Evolutionary conservation across 2,797 vertebrate species (phyloP), one percentile per base, ranked within the genome.

Genomic region (Dipus sagitta): DNA sequence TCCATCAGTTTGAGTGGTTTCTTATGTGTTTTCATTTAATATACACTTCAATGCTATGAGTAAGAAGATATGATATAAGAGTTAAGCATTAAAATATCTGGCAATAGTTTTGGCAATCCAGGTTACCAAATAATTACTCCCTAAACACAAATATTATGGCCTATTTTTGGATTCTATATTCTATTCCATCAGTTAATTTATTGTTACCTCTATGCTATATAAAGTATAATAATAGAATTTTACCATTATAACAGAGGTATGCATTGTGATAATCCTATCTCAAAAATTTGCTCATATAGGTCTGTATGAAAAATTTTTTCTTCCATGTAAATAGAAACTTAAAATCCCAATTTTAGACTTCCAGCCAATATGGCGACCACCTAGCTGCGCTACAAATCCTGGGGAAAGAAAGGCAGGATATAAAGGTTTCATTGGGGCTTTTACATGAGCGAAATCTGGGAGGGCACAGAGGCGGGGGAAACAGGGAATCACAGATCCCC

Each of bases 41-140:
- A 87, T 77, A 34, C 62, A 7, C 4, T 21, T 64, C 68, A 74
- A 60, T 64, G 2, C 20, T 20, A 8, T 32, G 72, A 32, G 14
- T 9, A 83, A 78, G 90, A 26, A 83, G 75, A 78, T 54, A 54
- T 54, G 54, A 83, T 34, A 90, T 32, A 10, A 92, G 90, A 84
- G 13, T 1, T 52, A 87, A 8, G 32, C 80, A 88, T 62, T n/a
- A 85, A 58, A 21, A 75, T 13, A 92, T 47, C 34, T 80, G n/a
- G 7, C 32, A 85, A 81, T 17, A 26, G 42, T 15, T 77, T 10
- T 11, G n/a, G 3, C 17, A 58, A 80, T 47, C 6, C 42, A 47
- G 6, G 42, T 47, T 47, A 47, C 42, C 9, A 47, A 47, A 9
- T 47, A 47, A 47, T 34, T 11, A 1, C 47, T 74, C 18, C 62